Percentiles rank a stretch among this genome's conserved stretches.
phyloP scores from a whole-genome alignment of 2,888 invertebrate species.

The Plusia festucae region DNA sequence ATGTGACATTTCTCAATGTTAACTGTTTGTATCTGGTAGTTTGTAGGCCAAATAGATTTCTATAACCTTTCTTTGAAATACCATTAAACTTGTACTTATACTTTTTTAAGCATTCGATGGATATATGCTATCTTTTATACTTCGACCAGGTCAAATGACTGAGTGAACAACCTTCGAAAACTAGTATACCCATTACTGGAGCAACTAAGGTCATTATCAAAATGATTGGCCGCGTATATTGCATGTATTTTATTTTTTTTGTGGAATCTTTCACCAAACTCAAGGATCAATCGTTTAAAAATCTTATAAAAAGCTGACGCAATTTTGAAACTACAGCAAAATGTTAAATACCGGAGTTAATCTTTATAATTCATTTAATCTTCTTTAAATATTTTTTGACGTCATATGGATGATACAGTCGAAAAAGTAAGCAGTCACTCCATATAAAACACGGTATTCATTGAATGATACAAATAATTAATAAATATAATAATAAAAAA shows the following conservation, averaged over 20 bases:
- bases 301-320: neutral
- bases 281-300: slow-evolving; percentile 3
- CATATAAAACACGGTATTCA: no score
- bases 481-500: no score
- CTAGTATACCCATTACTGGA: slow-evolving; percentile 7
- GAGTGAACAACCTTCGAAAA: slow-evolving; percentile 3
- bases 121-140: neutral
- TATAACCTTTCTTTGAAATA: slow-evolving; percentile 23
- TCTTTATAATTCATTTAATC: no score
- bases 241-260: neutral
- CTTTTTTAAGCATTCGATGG: neutral
- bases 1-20: slow-evolving; percentile 37
- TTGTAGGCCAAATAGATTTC: slow-evolving; percentile 22
- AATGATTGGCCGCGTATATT: neutral
- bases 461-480: no score
- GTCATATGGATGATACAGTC: neutral
- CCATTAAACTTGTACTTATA: neutral
- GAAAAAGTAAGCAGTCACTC: no score
- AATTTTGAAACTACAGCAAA: neutral
- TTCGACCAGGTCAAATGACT: neutral
- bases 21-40: slow-evolving; percentile 19
- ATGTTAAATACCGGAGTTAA: neutral
- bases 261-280: slow-evolving; percentile 1
- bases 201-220: slow-evolving; percentile 5
- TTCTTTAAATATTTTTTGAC: no score